Evolutionary conservation across 1,140 invertebrate genomes (phyloP), one percentile per base, ranked within the genome.

Genomic region (Eupristina koningsbergeri): DNA sequence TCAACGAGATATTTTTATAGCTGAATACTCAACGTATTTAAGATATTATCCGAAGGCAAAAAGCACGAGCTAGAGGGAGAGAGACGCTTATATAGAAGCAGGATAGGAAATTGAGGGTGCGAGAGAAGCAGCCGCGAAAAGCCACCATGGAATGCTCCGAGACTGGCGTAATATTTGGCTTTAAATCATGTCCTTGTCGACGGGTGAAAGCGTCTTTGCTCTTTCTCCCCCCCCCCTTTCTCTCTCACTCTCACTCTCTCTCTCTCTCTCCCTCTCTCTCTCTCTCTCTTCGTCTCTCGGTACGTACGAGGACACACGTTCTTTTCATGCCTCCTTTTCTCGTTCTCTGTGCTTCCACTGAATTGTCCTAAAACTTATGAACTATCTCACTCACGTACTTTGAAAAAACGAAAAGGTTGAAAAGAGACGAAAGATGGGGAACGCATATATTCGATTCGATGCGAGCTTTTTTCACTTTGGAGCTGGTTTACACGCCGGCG

Each of bases 151-250:
- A 93, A 93, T 93, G 91, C 87, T 88, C 80, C 86, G 85, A 53
- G 87, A 90, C 89, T 92, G 91, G 91, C 89, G 92, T 92, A 92
- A 93, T 93, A 93, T 93, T 93, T 92, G 91, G 91, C 92, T 92
- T 92, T 93, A 93, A 93, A 93, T 92, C 92, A 93, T 93, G 91
- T 91, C 89, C 84, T 88, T 85, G 90, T 87, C 91, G 91, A 92
- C 91, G 89, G 89, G 85, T 50, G 69, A 82, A 82, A 67, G 15
- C 31, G 71, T 79, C 83, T 76, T 31, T 47, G 41, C 36, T 80
- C 83, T 76, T 31, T 47, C 53, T 39, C 36, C 50, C 19, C 15
- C 22, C 3, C 15, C 47, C 34, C 67, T 63, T 13, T 6, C 41
- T 45, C 41, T 13, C 41, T 13, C 41, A 13, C 41, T 13, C 41